Percentiles rank a stretch among this genome's conserved stretches.
Evolutionary conservation across 2,113 vertebrate genomes (phyloP).

Genomic region (Apodemus speciosus): DNA sequence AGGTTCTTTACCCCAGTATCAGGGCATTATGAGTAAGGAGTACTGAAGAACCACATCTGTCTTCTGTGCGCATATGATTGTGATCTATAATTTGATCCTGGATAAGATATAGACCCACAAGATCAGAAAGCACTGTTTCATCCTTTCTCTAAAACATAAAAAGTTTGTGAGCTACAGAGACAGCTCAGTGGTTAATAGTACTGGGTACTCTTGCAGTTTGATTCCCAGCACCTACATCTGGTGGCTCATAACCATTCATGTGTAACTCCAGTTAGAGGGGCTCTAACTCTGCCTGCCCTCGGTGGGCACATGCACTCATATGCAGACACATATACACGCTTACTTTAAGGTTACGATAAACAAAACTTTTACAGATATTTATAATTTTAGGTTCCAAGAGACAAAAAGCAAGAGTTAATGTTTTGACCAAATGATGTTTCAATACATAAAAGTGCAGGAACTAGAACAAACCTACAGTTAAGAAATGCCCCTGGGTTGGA

Average conservation of each 20-base stretch:
- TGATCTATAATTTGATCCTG: conserved; percentile 11
- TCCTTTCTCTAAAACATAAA: conserved; percentile 9
- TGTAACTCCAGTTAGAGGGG: background rate
- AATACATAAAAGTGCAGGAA: background rate
- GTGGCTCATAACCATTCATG: background rate
- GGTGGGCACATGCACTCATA: background rate
- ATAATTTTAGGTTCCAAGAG: background rate
- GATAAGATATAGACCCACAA: background rate
- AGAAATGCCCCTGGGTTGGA: conserved; percentile 1
- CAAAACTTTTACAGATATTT: background rate
- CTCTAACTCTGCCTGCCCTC: too few species aligned
- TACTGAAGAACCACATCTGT: background rate
- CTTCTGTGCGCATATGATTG: background rate
- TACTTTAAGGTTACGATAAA: background rate
- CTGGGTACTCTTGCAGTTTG: background rate
- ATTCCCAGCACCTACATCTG: background rate
- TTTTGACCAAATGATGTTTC: background rate
- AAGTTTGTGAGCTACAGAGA: background rate
- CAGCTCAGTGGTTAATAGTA: background rate
- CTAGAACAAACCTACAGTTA: background rate
- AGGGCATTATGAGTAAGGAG: background rate
- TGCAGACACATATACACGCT: too few species aligned
- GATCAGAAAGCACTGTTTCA: background rate
- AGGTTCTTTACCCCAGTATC: background rate
- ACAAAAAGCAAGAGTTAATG: background rate